These are phyloP conservation scores for Boleophthalmus pectinirostris DNA, from an alignment of 2,113 vertebrate genomes.

Conservation along the genomic window DNA sequence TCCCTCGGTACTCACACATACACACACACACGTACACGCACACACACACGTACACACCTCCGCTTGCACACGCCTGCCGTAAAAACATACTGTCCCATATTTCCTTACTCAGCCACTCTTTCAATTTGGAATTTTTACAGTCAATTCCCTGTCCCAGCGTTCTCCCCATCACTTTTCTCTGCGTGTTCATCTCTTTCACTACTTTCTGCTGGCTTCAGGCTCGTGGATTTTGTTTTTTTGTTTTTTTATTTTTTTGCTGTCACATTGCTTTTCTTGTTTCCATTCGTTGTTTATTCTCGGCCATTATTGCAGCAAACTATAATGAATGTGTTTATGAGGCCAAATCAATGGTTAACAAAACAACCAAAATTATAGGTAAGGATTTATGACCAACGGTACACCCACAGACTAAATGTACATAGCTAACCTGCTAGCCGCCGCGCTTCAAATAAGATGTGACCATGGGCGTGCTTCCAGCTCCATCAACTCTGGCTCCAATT, in stretches of 20 bases:
- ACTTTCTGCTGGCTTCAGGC: constrained; percentile 12
- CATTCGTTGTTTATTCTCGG: constrained; percentile 10
- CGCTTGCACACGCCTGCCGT: constrained; percentile 30
- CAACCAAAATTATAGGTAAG: background rate
- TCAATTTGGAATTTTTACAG: constrained; percentile 41
- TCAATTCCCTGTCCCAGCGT: constrained; percentile 37
- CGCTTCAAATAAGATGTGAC: too few relatives aligned
- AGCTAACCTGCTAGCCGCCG: too few relatives aligned
- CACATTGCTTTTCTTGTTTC: background rate
- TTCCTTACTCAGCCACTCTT: constrained; percentile 63
- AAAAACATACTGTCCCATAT: constrained; percentile 59
- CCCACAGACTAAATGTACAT: too few relatives aligned
- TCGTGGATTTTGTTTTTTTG: background rate
- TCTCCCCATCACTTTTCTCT: constrained; percentile 35
- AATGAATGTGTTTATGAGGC: background rate
- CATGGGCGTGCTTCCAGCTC: too few relatives aligned
- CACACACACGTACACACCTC: constrained; percentile 32
- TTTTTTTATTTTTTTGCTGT: background rate
- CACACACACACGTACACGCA: constrained; percentile 35
- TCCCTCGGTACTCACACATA: constrained; percentile 66
- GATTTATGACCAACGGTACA: too few relatives aligned
- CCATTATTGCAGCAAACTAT: background rate
- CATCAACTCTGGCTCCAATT: too few relatives aligned
- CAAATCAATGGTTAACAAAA: background rate
- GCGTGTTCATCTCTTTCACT: constrained; percentile 20